phyloP scores from a whole-genome alignment of 2,113 vertebrate genomes.

The Vanacampus margaritifer region DNA sequence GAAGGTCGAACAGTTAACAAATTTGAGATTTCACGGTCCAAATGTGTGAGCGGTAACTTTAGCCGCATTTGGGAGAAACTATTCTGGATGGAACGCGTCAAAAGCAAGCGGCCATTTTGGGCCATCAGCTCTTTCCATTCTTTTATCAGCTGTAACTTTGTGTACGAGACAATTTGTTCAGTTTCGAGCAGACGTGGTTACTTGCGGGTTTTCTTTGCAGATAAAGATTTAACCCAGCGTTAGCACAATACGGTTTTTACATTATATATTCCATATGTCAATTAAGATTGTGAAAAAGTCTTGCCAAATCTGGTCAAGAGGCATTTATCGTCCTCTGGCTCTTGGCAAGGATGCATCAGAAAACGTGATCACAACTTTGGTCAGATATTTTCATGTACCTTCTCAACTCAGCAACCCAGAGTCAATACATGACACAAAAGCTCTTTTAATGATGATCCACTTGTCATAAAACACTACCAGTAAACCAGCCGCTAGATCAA shows the following conservation, averaged over 20 bases:
- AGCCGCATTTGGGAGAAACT: background rate
- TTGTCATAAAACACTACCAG: constrained; percentile 4
- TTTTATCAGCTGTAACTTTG: background rate
- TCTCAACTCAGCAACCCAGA: background rate
- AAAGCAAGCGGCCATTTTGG: background rate
- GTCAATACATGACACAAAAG: background rate
- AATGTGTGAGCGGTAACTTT: background rate
- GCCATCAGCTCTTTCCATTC: background rate
- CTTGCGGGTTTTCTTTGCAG: background rate
- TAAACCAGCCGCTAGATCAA: background rate
- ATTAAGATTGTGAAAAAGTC: background rate
- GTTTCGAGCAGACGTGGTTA: background rate
- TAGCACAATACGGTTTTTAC: background rate
- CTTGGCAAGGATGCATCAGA: background rate
- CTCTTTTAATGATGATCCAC: background rate
- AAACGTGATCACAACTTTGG: background rate
- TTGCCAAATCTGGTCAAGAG: background rate
- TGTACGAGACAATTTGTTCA: background rate
- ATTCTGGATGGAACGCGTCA: background rate
- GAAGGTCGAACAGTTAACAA: background rate
- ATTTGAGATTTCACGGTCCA: background rate
- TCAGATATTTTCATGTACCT: background rate
- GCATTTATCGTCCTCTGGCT: no score
- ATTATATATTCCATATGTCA: background rate
- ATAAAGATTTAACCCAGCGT: background rate